phyloP scores from a whole-genome alignment of 1,140 invertebrate species.

The Cardiocondyla obscurior region DNA sequence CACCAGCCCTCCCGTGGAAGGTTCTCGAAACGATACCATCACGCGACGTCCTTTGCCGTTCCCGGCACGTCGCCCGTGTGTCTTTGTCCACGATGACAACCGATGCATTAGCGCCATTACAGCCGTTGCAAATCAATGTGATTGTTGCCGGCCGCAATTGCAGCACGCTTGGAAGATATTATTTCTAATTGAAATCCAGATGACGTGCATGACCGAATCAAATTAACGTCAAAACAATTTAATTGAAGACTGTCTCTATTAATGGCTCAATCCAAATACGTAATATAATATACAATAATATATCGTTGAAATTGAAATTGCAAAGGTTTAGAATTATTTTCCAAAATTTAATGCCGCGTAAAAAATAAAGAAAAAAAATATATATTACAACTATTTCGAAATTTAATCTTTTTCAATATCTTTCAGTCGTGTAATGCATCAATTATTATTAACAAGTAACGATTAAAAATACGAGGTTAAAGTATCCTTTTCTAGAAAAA shows the following conservation, averaged over 20 bases:
- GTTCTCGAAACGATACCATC: constrained; percentile 42
- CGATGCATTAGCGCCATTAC: constrained; percentile 7
- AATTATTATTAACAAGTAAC: not conserved
- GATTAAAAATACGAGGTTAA: not conserved
- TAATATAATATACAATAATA: too few species aligned
- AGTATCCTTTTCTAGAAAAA: not conserved
- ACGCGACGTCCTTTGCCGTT: constrained; percentile 37
- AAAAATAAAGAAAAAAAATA: not conserved
- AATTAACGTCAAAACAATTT: not conserved
- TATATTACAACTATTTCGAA: too few species aligned
- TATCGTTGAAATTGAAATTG: too few species aligned
- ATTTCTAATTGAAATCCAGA: not conserved
- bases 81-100: constrained; percentile 14
- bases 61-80: not conserved
- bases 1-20: not conserved
- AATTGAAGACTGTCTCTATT: not conserved
- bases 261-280: not conserved
- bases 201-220: not conserved
- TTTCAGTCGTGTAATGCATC: not conserved
- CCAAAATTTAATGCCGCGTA: too few species aligned
- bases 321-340: too few species aligned
- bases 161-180: not conserved
- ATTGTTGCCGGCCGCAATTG: not conserved
- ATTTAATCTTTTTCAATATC: not conserved
- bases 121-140: not conserved